Evolutionary conservation across 2,797 vertebrate species (phyloP).

Genomic region (Myripristis jacobus): DNA sequence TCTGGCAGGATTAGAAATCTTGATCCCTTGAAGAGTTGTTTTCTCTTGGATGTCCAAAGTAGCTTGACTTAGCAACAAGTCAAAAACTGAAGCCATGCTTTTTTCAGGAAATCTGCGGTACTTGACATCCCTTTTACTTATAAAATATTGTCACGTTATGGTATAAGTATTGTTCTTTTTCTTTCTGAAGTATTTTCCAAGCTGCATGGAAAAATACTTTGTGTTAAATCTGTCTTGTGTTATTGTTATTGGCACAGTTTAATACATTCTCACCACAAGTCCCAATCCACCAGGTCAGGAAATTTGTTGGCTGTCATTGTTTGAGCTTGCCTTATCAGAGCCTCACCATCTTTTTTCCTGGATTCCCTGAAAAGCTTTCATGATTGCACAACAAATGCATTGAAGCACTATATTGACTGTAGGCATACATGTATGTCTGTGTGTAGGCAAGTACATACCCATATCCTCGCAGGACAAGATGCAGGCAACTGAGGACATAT

Average conservation of each 20-base stretch:
- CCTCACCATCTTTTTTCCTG: slow-evolving; percentile 7
- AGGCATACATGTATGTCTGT: neutral
- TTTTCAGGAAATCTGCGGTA: slow-evolving; percentile 23
- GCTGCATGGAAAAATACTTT: slow-evolving; percentile 2
- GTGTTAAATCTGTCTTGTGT: slow-evolving; percentile 25
- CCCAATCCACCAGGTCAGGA: slow-evolving; percentile 15
- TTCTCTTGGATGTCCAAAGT: slow-evolving; percentile 24
- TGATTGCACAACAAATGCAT: neutral
- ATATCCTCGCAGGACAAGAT: neutral
- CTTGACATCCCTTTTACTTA: slow-evolving; percentile 4
- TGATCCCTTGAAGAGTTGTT: slow-evolving; percentile 67
- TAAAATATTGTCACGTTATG: neutral
- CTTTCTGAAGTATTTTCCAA: neutral
- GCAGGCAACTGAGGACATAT: slow-evolving; percentile 3
- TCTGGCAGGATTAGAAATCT: slow-evolving; percentile 68
- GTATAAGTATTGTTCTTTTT: slow-evolving; percentile 7
- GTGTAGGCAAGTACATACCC: neutral
- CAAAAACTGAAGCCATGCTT: slow-evolving; percentile 34
- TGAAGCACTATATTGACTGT: neutral
- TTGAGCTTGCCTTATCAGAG: neutral
- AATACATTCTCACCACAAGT: slow-evolving; percentile 1
- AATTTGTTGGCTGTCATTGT: slow-evolving; percentile 4
- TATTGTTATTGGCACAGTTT: slow-evolving; percentile 11
- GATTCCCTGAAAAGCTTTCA: neutral
- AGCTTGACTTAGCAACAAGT: slow-evolving; percentile 23